Conservation (phyloP, 2,113 vertebrate species). For the Emydocephalus ijimae region DNA sequence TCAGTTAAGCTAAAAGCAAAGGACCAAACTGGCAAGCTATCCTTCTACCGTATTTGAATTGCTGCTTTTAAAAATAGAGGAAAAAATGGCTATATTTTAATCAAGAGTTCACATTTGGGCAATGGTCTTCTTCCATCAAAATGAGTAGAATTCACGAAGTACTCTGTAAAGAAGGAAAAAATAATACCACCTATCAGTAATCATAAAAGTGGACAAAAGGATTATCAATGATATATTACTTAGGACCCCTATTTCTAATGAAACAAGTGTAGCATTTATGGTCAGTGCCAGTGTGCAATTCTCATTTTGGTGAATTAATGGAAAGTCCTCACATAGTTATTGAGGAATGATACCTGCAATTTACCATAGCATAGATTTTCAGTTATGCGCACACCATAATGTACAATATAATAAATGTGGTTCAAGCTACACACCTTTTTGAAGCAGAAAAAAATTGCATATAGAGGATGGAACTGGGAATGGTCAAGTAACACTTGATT, state of each 20-base stretch:
- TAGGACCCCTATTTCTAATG: neutral
- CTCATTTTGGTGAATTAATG: neutral
- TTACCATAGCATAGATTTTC: neutral
- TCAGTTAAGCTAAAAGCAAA: constrained; percentile 61
- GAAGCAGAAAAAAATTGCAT: neutral
- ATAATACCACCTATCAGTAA: constrained; percentile 37
- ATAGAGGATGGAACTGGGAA: neutral
- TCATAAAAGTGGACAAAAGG: neutral
- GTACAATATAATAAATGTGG: neutral
- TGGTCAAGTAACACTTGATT: neutral
- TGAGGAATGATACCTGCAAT: neutral
- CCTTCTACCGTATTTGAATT: constrained; percentile 43
- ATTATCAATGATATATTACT: neutral
- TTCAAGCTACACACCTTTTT: neutral
- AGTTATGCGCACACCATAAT: neutral
- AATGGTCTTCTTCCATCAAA: constrained; percentile 62
- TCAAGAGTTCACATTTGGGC: constrained; percentile 56
- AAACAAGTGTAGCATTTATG: neutral
- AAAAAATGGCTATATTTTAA: constrained; percentile 49
- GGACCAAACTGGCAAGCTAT: constrained; percentile 50
- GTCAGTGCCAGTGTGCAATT: neutral
- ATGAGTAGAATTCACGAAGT: constrained; percentile 55
- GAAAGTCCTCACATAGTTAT: neutral
- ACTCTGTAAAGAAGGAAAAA: constrained; percentile 47
- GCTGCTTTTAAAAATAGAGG: constrained; percentile 45